Percentiles rank a stretch among this genome's conserved stretches.
Conservation (phyloP, 2,113 vertebrate genomes). For the Micronycteris hirsuta region DNA sequence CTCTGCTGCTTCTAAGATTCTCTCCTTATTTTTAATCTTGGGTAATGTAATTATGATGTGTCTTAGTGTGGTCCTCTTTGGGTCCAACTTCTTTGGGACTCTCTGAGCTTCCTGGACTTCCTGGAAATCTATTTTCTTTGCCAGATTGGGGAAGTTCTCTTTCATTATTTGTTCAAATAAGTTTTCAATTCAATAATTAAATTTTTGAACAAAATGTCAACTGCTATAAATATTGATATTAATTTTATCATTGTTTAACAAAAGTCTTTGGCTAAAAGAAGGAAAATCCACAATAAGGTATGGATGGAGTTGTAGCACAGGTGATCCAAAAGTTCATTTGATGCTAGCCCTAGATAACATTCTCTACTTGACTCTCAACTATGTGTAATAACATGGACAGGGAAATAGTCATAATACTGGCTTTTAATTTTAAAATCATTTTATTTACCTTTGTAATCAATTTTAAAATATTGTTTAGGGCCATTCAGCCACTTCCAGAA, state of each 20-base stretch:
- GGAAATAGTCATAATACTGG: not conserved
- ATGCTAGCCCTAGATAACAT: not conserved
- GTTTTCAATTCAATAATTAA: no score
- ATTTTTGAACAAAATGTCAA: conserved; percentile 4
- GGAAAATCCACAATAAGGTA: not conserved
- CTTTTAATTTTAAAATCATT: not conserved
- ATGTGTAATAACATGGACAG: not conserved
- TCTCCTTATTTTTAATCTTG: no score
- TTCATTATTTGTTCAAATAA: no score
- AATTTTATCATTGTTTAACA: not conserved
- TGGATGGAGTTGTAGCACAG: not conserved
- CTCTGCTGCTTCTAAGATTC: no score
- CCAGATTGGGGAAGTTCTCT: no score
- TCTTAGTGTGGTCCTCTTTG: no score
- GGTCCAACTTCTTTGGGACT: no score
- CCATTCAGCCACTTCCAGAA: not conserved
- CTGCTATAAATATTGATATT: not conserved
- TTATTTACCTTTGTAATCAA: not conserved
- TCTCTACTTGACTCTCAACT: not conserved
- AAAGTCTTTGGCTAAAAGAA: not conserved
- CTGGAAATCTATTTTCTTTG: no score
- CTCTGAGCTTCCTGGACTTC: no score
- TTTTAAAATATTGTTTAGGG: not conserved
- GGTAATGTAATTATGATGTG: no score
- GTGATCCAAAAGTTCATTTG: not conserved